Conservation (phyloP, 2,888 invertebrate species). For the Stenichneumon culpator region DNA sequence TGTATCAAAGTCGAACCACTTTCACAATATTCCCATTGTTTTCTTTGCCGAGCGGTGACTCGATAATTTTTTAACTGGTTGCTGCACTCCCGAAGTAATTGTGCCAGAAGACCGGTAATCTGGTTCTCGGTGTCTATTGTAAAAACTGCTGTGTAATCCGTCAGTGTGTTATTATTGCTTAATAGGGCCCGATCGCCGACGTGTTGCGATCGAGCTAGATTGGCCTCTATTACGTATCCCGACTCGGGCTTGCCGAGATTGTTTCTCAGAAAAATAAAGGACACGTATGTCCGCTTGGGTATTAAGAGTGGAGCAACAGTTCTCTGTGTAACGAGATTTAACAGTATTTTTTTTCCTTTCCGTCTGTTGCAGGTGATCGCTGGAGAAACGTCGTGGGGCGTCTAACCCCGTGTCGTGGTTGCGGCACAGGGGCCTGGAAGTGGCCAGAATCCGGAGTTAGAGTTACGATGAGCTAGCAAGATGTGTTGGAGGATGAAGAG, state of each 20-base stretch:
- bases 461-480: slow-evolving; percentile 83
- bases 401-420: slow-evolving; percentile 31
- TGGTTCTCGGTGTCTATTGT: slow-evolving; percentile 10
- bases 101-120: slow-evolving; percentile 24
- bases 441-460: slow-evolving; percentile 56
- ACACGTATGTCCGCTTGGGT: slow-evolving; percentile 15
- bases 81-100: slow-evolving; percentile 7
- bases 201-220: slow-evolving; percentile 24
- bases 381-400: slow-evolving; percentile 45
- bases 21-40: slow-evolving; percentile 11
- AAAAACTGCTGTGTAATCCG: slow-evolving; percentile 59
- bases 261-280: slow-evolving; percentile 58
- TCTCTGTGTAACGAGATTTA: neutral
- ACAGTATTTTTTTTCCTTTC: slow-evolving; percentile 9
- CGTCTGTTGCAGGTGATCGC: slow-evolving; percentile 72
- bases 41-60: slow-evolving; percentile 29
- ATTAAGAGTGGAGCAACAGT: slow-evolving; percentile 16
- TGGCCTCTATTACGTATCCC: slow-evolving; percentile 38
- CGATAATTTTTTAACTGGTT: slow-evolving; percentile 25
- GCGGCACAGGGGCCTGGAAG: slow-evolving; percentile 18
- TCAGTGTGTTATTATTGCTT: slow-evolving; percentile 43
- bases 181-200: slow-evolving; percentile 27
- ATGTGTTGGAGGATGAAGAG: slow-evolving; percentile 82
- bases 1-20: neutral
- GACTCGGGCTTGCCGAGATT: slow-evolving; percentile 29